Percentiles rank a stretch among this genome's conserved stretches.
Conservation (phyloP, 30 jellyfish, hydroid and myxozoan species). For the Pseudorhiza aurosa region DNA sequence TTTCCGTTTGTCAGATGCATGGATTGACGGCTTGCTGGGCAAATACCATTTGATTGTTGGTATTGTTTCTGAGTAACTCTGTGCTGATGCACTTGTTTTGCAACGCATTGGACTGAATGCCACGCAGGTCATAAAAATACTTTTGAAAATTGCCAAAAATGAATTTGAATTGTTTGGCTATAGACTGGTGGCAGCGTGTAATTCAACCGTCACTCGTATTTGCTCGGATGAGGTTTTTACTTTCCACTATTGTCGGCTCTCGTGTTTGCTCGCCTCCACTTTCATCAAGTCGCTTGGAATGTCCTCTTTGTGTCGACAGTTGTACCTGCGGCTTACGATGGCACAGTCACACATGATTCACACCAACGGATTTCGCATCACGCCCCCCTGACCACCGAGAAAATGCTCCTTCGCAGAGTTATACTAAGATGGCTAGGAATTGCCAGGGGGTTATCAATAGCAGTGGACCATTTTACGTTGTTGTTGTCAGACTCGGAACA, state of each 20-base stretch:
- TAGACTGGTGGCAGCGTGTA: background rate
- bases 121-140: no score
- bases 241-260: background rate
- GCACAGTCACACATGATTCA: slow-evolving; percentile 41
- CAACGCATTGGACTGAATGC: no score
- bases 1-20: background rate
- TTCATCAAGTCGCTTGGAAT: slow-evolving; percentile 17
- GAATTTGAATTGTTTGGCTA: no score
- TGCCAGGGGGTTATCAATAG: no score
- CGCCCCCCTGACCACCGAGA: slow-evolving; percentile 30
- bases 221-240: background rate
- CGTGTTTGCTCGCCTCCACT: slow-evolving; percentile 25
- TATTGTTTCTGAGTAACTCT: no score
- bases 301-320: slow-evolving; percentile 4
- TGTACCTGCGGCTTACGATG: no score
- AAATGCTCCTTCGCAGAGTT: slow-evolving; percentile 48
- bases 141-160: no score
- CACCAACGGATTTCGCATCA: slow-evolving; percentile 36
- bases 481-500: no score
- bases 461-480: no score
- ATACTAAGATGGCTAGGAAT: no score
- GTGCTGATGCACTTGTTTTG: no score
- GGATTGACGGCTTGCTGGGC: background rate
- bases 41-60: no score
- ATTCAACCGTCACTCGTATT: background rate